Evolutionary conservation across 92 coral and sea anemone species (phyloP).

Genomic region (Porites lobata): DNA sequence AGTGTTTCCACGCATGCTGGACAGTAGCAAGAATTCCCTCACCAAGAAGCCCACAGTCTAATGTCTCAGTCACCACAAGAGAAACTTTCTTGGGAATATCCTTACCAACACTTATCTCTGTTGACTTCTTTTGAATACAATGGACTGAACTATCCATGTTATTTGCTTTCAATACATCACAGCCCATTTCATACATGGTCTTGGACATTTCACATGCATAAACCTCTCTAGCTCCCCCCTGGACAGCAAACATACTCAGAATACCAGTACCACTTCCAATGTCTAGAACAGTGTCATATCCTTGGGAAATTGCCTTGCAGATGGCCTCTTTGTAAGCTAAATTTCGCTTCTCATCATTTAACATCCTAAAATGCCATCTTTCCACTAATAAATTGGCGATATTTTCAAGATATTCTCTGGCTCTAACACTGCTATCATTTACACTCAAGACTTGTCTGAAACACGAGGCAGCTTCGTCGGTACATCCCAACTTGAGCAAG

Average conservation of each 20-base stretch:
- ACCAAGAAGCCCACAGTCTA: conserved; percentile 98
- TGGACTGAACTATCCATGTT: conserved; percentile 79
- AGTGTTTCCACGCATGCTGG: conserved; percentile 84
- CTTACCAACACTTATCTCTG: conserved; percentile 78
- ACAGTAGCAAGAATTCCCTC: conserved; percentile 94
- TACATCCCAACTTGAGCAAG: conserved; percentile 79
- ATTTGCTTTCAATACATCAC: conserved; percentile 86
- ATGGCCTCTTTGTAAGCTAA: conserved; percentile 91
- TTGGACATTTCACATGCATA: conserved; percentile 98
- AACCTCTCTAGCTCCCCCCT: conserved; percentile 91
- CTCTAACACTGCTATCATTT: conserved; percentile 74
- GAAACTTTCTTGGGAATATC: conserved; percentile 80
- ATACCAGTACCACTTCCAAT: conserved; percentile 99
- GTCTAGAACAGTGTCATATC: conserved; percentile 83
- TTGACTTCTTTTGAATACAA: conserved; percentile 89
- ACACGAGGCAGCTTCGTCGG: conserved; percentile 93
- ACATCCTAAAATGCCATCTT: conserved; percentile 99
- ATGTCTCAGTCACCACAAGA: conserved; percentile 91
- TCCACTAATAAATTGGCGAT: conserved; percentile 91
- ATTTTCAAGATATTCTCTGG: conserved; percentile 89
- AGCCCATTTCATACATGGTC: conserved; percentile 95
- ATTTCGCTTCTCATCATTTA: conserved; percentile 90
- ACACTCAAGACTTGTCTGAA: conserved; percentile 82
- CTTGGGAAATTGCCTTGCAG: conserved; percentile 71
- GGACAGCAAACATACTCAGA: conserved; percentile 96